These are phyloP conservation scores for Zhuqinia jingwanae DNA, from an alignment of 2,888 invertebrate species.

Conservation along the genomic window DNA sequence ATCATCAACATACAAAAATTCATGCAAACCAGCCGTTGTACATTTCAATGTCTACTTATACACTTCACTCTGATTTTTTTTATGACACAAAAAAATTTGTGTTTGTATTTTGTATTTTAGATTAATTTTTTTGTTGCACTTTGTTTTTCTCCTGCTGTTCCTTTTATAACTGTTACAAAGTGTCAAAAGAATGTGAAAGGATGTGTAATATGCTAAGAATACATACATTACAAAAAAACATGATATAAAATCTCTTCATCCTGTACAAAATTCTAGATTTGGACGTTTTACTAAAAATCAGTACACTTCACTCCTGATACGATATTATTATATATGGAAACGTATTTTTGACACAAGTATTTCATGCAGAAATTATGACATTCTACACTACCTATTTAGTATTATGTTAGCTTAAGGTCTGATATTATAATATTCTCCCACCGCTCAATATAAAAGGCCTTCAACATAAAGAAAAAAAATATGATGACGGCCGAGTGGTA, in stretches of 20 bases:
- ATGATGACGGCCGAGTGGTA: not conserved
- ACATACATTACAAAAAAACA: not conserved
- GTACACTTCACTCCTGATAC: not conserved
- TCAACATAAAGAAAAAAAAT: no score
- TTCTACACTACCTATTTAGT: constrained; percentile 41
- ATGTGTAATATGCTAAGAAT: not conserved
- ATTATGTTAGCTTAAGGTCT: not conserved
- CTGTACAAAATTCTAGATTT: not conserved
- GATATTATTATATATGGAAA: no score
- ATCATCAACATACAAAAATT: not conserved
- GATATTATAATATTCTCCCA: not conserved
- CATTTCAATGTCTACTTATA: not conserved
- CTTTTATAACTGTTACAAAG: constrained; percentile 35
- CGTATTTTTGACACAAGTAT: constrained; percentile 17
- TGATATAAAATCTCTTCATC: not conserved
- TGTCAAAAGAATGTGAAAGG: constrained; percentile 35
- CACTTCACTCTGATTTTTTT: constrained; percentile 10
- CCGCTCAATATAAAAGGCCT: not conserved
- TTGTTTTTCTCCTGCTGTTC: constrained; percentile 17
- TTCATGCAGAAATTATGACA: constrained; percentile 34
- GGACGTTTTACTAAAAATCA: not conserved
- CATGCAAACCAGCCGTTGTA: no score
- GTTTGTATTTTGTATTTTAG: constrained; percentile 27
- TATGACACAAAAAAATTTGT: constrained; percentile 1
- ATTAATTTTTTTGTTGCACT: constrained; percentile 33